Evolutionary conservation across 2,113 vertebrate species (phyloP), one percentile per base, ranked within the genome.

Genomic region (Procapra przewalskii): DNA sequence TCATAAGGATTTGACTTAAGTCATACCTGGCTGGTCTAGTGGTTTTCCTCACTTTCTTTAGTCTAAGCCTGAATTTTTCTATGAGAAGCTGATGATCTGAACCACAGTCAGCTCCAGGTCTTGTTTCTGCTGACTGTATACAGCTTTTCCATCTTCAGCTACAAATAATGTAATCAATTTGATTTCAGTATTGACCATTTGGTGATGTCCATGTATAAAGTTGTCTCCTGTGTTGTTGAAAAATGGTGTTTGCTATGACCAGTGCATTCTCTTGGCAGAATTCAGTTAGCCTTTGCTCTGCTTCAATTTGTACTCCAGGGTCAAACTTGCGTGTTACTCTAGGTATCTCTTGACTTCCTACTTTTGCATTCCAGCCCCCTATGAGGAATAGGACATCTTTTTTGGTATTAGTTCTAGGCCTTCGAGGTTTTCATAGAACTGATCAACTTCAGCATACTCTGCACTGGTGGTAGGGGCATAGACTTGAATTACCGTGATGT

Each of bases 141-240:
- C 67, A 71, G n/a, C 19, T 71, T 71, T 11, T 40, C n/a, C 67
- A 71, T 40, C 67, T 40, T 71, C n/a, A 71, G n/a, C 19, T 71
- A 40, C 67, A 71, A 71, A 71, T 71, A 71, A 23, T 23, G 19
- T 40, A 71, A 71, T 71, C 67, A 71, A 6, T 40, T 71, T 71
- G 19, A 71, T 40, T 71, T 40, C n/a, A 12, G 67, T 71, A 71
- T 40, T 71, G 67, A 71, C n/a, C 67, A 71, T 71, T 71, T 40
- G n/a, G n/a, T 71, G 67, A 71, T 71, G n/a, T 71, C 10, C 67
- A 40, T 13, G n/a, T 71, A 36, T 71, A 71, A 71, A 40, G 19
- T 40, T 0, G 0, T 71, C 67, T 40, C 19, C 40, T 23, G n/a
- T 71, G 19, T 71, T 71, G 19, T 40, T 71, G 19, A 40, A 12